Conservation (phyloP, 2,888 invertebrate species). For the Hofmannophila pseudospretella region DNA sequence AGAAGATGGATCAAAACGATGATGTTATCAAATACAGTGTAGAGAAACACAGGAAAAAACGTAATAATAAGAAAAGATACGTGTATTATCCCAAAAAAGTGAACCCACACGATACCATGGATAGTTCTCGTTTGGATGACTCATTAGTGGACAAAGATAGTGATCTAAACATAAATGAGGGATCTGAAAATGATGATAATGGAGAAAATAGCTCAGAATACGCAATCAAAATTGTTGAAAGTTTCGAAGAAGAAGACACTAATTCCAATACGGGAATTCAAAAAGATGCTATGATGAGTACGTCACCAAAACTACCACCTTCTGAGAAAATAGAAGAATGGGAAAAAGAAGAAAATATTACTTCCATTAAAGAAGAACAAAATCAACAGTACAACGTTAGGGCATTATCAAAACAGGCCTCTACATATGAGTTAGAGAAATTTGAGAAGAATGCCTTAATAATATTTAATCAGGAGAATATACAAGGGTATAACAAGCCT, state of each 20-base stretch:
- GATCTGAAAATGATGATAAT: not conserved
- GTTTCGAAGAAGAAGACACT: not conserved
- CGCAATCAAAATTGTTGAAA: not conserved
- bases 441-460: constrained; percentile 53
- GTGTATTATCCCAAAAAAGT: not conserved
- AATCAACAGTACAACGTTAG: constrained; percentile 3
- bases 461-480: constrained; percentile 52
- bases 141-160: not conserved
- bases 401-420: constrained; percentile 38
- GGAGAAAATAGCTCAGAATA: not conserved
- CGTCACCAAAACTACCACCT: not conserved
- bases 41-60: too few relatives aligned
- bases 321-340: not conserved
- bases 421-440: constrained; percentile 51
- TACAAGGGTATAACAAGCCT: constrained; percentile 34
- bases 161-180: not conserved
- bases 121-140: too few relatives aligned
- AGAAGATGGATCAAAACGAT: too few relatives aligned
- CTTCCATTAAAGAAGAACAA: not conserved
- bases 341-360: not conserved
- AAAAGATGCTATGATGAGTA: not conserved
- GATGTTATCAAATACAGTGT: too few relatives aligned
- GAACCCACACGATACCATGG: too few relatives aligned
- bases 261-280: not conserved
- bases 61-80: not conserved